These are phyloP conservation scores for Scaptomyza parva DNA, from an alignment of 2,888 invertebrate species.

Conservation along the genomic window DNA sequence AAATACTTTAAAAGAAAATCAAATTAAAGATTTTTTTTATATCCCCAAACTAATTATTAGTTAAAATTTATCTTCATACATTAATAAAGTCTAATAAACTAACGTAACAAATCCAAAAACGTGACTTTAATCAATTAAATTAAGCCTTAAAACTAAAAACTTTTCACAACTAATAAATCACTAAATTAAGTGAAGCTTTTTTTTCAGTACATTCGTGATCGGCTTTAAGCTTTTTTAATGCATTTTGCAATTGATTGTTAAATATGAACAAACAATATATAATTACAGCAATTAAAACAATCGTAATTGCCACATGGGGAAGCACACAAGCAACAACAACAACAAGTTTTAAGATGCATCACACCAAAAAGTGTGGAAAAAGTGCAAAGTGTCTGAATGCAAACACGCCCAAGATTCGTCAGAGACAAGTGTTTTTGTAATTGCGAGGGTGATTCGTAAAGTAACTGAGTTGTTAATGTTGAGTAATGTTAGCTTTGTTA, in stretches of 20 bases:
- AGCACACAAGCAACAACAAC: not conserved
- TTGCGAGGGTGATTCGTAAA: not conserved
- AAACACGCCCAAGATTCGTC: not conserved
- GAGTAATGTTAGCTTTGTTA: no score
- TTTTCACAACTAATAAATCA: constrained; percentile 1
- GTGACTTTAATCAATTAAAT: constrained; percentile 1
- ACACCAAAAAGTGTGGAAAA: constrained; percentile 8
- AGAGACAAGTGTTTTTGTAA: not conserved
- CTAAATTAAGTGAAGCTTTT: not conserved
- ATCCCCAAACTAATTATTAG: no score
- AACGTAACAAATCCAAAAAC: not conserved
- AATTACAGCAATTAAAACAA: constrained; percentile 31
- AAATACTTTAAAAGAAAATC: no score
- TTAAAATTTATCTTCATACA: no score
- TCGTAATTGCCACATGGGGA: constrained; percentile 25
- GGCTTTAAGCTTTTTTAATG: not conserved
- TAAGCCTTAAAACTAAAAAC: constrained; percentile 1
- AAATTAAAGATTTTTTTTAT: no score
- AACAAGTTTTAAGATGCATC: constrained; percentile 4
- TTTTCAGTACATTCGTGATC: not conserved
- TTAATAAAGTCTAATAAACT: no score
- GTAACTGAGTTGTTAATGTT: no score
- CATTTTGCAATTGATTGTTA: constrained; percentile 1
- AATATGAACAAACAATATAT: constrained; percentile 26
- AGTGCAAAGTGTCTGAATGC: not conserved